Evolutionary conservation across 2,113 vertebrate species (phyloP).

Genomic region (Parus major): DNA sequence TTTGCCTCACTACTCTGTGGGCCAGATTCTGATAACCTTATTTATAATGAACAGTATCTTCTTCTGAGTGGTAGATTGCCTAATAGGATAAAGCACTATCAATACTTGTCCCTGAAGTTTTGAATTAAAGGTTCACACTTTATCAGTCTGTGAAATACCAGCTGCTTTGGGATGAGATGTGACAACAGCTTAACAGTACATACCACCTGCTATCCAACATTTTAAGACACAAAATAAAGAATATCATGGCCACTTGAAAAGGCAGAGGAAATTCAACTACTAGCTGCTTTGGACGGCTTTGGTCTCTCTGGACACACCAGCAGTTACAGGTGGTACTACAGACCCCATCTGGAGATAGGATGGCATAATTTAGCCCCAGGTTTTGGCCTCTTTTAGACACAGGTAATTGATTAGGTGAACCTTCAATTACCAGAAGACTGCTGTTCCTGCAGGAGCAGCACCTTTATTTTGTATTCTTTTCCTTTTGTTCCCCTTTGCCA

Average conservation of each 20-base stretch:
- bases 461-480: not conserved
- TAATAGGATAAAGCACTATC: conserved; percentile 25
- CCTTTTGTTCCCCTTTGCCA: not conserved
- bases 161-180: conserved; percentile 30
- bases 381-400: not conserved
- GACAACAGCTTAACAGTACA: conserved; percentile 2
- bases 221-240: not conserved
- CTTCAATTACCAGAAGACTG: not conserved
- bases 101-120: conserved; percentile 31
- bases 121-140: conserved; percentile 46
- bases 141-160: conserved; percentile 39
- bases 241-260: not conserved
- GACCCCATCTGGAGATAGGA: not conserved
- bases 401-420: not conserved
- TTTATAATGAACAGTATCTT: conserved; percentile 18
- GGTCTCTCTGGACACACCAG: not conserved
- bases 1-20: not conserved
- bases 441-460: not conserved
- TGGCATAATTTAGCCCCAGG: not conserved
- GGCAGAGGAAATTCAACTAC: not conserved
- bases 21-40: conserved; percentile 12
- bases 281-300: not conserved
- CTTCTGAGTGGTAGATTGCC: not conserved
- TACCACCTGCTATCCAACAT: not conserved
- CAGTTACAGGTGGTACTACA: not conserved